phyloP scores from a whole-genome alignment of 1,140 invertebrate species.

The Drosophila orena region DNA sequence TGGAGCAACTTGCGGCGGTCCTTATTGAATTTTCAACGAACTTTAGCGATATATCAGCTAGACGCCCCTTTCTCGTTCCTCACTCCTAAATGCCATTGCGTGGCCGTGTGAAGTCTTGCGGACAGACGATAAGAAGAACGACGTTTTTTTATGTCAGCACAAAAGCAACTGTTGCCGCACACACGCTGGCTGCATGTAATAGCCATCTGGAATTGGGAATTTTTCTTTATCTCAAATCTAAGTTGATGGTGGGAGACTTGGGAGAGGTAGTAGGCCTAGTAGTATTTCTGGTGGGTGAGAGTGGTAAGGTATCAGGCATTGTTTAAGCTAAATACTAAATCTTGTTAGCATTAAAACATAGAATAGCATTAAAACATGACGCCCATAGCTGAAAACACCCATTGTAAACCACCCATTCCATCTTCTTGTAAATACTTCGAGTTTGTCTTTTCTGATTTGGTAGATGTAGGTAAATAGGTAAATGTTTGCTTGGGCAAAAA shows the following conservation, averaged over 20 bases:
- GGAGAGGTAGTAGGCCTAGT: not conserved
- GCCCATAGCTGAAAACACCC: not conserved
- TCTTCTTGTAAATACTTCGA: no score
- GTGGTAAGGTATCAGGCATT: not conserved
- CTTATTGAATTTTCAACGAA: conserved; percentile 6
- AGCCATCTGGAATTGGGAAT: conserved; percentile 16
- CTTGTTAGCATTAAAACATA: not conserved
- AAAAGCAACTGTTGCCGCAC: conserved; percentile 39
- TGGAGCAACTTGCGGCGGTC: not conserved
- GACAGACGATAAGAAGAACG: conserved; percentile 58
- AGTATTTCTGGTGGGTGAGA: not conserved
- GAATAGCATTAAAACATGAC: not conserved
- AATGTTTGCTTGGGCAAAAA: no score
- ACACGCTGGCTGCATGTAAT: conserved; percentile 14
- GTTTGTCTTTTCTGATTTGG: no score
- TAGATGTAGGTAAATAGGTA: no score
- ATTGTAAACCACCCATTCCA: no score
- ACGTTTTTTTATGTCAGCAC: conserved; percentile 37
- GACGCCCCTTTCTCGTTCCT: not conserved
- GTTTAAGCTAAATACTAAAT: not conserved
- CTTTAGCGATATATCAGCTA: conserved; percentile 19
- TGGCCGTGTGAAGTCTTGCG: conserved; percentile 74
- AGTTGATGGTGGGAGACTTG: not conserved
- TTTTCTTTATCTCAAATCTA: conserved; percentile 18
- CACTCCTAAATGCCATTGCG: conserved; percentile 24